These are phyloP conservation scores for Phallusia fumigata DNA, from an alignment of 23 tunicate species.

Conservation along the genomic window DNA sequence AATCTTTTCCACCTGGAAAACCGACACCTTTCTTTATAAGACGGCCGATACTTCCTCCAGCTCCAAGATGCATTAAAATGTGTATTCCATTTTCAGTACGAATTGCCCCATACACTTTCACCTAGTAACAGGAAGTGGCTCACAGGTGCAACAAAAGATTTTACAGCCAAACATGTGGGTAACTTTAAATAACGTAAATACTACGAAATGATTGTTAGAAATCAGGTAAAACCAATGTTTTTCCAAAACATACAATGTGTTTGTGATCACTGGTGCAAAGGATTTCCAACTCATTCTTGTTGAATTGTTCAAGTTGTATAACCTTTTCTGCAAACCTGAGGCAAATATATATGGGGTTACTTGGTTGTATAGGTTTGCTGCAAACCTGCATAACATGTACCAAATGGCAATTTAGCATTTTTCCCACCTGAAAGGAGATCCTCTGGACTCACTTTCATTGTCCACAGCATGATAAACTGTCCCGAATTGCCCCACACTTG, in stretches of 20 bases:
- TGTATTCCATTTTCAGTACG: slow-evolving; percentile 37
- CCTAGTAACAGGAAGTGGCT: neutral
- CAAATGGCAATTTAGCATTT: neutral
- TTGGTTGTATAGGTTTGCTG: slow-evolving; percentile 17
- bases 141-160: neutral
- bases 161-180: too few relatives aligned
- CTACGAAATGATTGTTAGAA: too few relatives aligned
- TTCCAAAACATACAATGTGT: slow-evolving; percentile 50
- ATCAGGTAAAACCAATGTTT: too few relatives aligned
- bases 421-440: neutral
- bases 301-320: slow-evolving; percentile 28
- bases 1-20: neutral
- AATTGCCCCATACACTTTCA: slow-evolving; percentile 46
- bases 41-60: slow-evolving; percentile 47
- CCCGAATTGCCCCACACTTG: slow-evolving; percentile 58
- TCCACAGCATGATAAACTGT: slow-evolving; percentile 55
- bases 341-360: neutral
- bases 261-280: slow-evolving; percentile 47
- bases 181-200: too few relatives aligned
- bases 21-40: slow-evolving; percentile 16
- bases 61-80: slow-evolving; percentile 51
- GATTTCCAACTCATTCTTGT: slow-evolving; percentile 56
- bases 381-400: slow-evolving; percentile 13
- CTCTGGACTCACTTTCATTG: neutral
- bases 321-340: slow-evolving; percentile 63